Evolutionary conservation across 2,888 invertebrate genomes (phyloP), one percentile per base, ranked within the genome.

Genomic region (Junonia oenone): DNA sequence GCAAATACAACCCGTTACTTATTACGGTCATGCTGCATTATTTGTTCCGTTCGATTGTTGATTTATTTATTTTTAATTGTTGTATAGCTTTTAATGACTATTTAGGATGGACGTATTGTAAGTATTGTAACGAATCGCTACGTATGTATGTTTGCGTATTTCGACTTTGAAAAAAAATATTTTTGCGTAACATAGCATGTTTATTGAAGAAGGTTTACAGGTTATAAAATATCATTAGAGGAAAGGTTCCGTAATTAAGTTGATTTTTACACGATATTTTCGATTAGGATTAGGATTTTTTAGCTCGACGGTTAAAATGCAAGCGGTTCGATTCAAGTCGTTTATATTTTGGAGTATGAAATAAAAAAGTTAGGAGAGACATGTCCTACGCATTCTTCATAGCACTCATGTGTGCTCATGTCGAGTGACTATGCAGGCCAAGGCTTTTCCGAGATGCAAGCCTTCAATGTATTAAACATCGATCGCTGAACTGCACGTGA

Each of bases 1-100:
- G 51, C 51, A 51, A 51, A 51, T 48, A 45, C 56, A 58, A 55
- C 50, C 52, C 57, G 58, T 56, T 37, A 58, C 62, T 59, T 61
- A 63, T 61, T 61, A 56, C 62, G 47, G 51, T 52, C 59, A 48
- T 35, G 43, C 29, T 43, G 54, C 51, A 54, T 54, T 46, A 55
- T 55, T 58, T 58, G 46, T 58, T 56, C 46, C 40, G 56, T 52
- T 50, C 19, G 45, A 31, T 15, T 31, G 46, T 29, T 17, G 31
- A 11, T 33, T 51, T 45, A 8, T 43, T 33, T 15, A 29, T 27
- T 22, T 31, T 38, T 1, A 17, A 51, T 43, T 43, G 11, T 31
- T 38, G 2, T 15, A 4, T 9, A 2, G n/a, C 3, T 19, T n/a
- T 38, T 17, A 40, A 4, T 19, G 19, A 40, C 17, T 38, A 17